Conservation (phyloP, 2,888 invertebrate species). For the Sympetrum striolatum region DNA sequence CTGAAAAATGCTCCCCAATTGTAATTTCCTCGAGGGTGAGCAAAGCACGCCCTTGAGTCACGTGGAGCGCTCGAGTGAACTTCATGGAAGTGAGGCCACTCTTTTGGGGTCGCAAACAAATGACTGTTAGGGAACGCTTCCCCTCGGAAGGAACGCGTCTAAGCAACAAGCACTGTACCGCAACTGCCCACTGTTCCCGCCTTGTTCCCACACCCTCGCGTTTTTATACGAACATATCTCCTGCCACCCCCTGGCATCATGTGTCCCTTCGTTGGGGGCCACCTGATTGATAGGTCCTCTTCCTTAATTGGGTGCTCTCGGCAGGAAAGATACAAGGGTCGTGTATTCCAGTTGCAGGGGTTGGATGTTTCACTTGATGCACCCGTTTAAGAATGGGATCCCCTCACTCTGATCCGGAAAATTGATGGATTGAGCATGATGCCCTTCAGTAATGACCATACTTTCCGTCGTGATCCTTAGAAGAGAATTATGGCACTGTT, state of each 20-base stretch:
- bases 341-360: background rate
- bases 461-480: too few relatives aligned
- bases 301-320: background rate
- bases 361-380: background rate
- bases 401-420: too few relatives aligned
- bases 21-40: too few relatives aligned
- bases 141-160: background rate
- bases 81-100: slow-evolving; percentile 21
- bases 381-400: too few relatives aligned
- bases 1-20: too few relatives aligned
- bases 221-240: background rate
- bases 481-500: too few relatives aligned
- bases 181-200: background rate
- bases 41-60: too few relatives aligned
- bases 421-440: too few relatives aligned
- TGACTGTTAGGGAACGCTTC: slow-evolving; percentile 20
- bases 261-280: background rate
- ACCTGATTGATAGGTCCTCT: background rate
- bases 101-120: slow-evolving; percentile 9
- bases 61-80: background rate
- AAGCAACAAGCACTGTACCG: slow-evolving; percentile 39
- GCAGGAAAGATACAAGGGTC: background rate
- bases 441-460: too few relatives aligned
- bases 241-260: background rate
- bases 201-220: background rate